phyloP scores from a whole-genome alignment of 2,797 vertebrate species.

The Chiloscyllium punctatum region DNA sequence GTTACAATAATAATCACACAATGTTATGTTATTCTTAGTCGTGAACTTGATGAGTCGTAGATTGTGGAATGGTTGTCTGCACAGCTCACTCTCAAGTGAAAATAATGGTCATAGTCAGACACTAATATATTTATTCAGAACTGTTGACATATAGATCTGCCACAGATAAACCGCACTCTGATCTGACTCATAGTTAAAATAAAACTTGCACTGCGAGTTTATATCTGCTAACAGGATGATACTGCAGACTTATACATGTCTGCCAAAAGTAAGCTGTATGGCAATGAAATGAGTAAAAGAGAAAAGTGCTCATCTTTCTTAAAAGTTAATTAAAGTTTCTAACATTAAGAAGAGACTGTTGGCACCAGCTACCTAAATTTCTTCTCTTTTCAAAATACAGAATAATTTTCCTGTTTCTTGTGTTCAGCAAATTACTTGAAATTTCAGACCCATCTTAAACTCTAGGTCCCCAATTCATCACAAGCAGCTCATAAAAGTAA shows the following conservation, averaged over 20 bases:
- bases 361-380: background rate
- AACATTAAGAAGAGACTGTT: background rate
- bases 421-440: background rate
- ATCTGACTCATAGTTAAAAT: constrained; percentile 1
- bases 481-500: background rate
- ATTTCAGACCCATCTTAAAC: background rate
- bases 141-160: constrained; percentile 12
- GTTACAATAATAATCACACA: constrained; percentile 1
- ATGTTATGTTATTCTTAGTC: background rate
- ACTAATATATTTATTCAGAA: constrained; percentile 3
- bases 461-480: background rate
- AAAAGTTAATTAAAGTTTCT: background rate
- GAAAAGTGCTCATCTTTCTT: background rate
- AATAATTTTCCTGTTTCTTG: no score
- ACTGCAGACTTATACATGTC: background rate
- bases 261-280: background rate
- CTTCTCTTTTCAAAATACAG: background rate
- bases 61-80: background rate
- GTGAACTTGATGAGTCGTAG: background rate
- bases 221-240: constrained; percentile 9
- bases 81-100: background rate
- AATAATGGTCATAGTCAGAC: constrained; percentile 11
- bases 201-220: constrained; percentile 14
- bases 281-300: background rate
- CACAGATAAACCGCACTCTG: background rate